phyloP scores from a whole-genome alignment of 2,888 invertebrate species.

The Crossocerus cetratus region DNA sequence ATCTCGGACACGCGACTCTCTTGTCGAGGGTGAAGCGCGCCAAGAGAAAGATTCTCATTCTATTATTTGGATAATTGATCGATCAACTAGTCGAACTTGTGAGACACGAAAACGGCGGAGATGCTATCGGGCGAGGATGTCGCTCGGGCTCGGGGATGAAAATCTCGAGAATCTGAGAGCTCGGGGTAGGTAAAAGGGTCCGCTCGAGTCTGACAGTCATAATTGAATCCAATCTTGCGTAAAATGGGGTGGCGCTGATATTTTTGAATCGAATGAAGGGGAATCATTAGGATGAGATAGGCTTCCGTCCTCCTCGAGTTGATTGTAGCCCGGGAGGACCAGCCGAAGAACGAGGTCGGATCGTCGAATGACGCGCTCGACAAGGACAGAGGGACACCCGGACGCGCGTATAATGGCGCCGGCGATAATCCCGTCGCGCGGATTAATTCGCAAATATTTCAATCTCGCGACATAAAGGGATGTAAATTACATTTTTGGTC shows the following conservation, averaged over 20 bases:
- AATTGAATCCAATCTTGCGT: conserved; percentile 67
- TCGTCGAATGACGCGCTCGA: conserved; percentile 29
- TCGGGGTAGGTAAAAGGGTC: conserved; percentile 23
- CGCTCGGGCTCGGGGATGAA: conserved; percentile 4
- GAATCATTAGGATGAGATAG: conserved; percentile 61
- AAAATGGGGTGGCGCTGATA: conserved; percentile 62
- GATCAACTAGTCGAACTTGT: too few relatives aligned
- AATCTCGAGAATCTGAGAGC: background rate
- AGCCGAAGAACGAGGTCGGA: conserved; percentile 37
- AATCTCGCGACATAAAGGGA: conserved; percentile 76
- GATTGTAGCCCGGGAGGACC: conserved; percentile 25
- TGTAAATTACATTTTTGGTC: conserved; percentile 77
- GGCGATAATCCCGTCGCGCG: conserved; percentile 71
- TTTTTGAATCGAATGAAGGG: conserved; percentile 67
- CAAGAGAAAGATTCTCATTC: too few relatives aligned
- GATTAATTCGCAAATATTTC: conserved; percentile 77
- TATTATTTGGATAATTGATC: too few relatives aligned
- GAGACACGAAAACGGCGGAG: conserved; percentile 4
- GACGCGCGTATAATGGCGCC: conserved; percentile 63
- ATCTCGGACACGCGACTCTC: too few relatives aligned
- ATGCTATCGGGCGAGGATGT: conserved; percentile 7
- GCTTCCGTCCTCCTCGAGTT: conserved; percentile 5
- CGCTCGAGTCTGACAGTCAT: conserved; percentile 39
- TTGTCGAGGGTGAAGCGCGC: too few relatives aligned
- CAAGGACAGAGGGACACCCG: conserved; percentile 40